Evolutionary conservation across 2,888 invertebrate genomes (phyloP).

Genomic region (Orgyia antiqua): DNA sequence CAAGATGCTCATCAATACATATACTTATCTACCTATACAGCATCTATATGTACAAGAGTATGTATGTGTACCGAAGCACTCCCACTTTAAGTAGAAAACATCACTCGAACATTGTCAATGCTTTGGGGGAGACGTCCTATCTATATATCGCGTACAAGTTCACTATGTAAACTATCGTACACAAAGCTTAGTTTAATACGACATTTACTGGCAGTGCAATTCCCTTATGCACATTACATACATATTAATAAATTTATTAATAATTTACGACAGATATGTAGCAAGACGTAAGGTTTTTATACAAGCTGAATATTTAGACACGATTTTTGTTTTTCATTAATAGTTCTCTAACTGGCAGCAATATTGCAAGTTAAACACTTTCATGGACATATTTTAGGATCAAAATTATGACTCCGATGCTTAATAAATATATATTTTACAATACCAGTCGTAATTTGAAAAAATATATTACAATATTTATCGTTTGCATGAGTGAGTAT

Average conservation of each 20-base stretch:
- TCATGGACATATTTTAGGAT: too few species aligned
- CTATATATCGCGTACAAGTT: constrained; percentile 35
- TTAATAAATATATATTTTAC: too few species aligned
- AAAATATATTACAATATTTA: too few species aligned
- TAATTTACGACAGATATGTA: constrained; percentile 63
- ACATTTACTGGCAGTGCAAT: constrained; percentile 67
- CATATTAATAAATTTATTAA: constrained; percentile 21
- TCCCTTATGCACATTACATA: constrained; percentile 51
- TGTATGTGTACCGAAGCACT: constrained; percentile 49
- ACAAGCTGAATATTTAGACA: too few species aligned
- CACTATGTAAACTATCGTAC: constrained; percentile 60
- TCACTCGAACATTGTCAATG: constrained; percentile 12
- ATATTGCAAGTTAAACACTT: too few species aligned
- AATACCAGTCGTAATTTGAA: too few species aligned
- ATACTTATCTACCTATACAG: constrained; percentile 64
- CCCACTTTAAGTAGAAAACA: constrained; percentile 18
- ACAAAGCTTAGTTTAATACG: constrained; percentile 45
- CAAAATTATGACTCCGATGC: too few species aligned
- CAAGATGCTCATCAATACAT: constrained; percentile 63
- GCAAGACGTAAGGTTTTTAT: constrained; percentile 45
- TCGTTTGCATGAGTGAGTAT: too few species aligned
- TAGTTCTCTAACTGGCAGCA: too few species aligned
- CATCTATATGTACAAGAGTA: constrained; percentile 72
- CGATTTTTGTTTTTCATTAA: too few species aligned
- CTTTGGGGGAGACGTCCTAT: constrained; percentile 30